Conservation (phyloP, 2,113 vertebrate species). For the Picathartes gymnocephalus region DNA sequence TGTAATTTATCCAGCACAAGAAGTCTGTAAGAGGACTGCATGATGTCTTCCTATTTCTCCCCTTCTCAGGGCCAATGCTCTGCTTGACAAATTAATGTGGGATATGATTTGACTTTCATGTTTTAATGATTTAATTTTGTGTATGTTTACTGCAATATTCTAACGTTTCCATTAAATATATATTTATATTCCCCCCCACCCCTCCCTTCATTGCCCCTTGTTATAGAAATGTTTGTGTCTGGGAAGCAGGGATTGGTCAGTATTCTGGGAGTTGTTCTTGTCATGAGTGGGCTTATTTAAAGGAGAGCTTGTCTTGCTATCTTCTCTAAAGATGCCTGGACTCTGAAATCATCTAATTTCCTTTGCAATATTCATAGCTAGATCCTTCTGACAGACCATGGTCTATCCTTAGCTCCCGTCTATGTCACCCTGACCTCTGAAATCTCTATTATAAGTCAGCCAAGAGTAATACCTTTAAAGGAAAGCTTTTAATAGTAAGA, state of each 20-base stretch:
- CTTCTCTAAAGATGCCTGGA: background rate
- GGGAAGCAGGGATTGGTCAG: background rate
- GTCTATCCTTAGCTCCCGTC: background rate
- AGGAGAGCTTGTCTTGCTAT: background rate
- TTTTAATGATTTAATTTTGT: background rate
- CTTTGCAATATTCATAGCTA: background rate
- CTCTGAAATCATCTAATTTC: slow-evolving; percentile 11
- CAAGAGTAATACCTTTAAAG: background rate
- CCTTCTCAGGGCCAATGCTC: background rate
- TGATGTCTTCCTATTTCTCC: background rate
- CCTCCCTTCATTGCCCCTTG: background rate
- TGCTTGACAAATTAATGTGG: background rate
- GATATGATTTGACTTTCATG: background rate
- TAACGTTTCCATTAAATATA: background rate
- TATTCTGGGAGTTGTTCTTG: background rate
- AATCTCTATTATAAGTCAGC: background rate
- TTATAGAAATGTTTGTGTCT: background rate
- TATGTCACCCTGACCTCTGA: background rate
- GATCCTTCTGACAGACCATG: background rate
- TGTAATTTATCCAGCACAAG: background rate
- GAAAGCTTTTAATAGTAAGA: background rate
- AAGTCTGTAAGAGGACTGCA: background rate
- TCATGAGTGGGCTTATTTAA: slow-evolving; percentile 12
- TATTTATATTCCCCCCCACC: fast-evolving
- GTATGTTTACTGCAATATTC: background rate